Base-by-base conservation (phyloP, 1,140 invertebrate genomes). In the Zaprionus camerounensis region DNA sequence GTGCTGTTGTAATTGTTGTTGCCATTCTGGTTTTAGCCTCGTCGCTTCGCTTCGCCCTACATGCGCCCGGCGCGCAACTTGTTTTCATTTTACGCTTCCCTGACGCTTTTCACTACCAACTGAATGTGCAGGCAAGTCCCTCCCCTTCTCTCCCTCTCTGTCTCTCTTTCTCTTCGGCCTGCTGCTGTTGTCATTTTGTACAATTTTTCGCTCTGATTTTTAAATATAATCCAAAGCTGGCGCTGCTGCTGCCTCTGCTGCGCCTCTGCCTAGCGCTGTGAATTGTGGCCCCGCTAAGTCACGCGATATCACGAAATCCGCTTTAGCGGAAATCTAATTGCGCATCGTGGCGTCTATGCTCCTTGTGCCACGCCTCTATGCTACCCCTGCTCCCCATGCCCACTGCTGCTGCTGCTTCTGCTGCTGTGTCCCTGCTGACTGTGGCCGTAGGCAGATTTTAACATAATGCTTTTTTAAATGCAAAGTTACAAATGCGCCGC, bases 391-490 rank as follows among this genome's bases (percentile, higher is more conserved):
- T 36, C n/a, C 17, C n/a, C n/a, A 31, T 46, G 38, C n/a, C 13
- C 13, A 11, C 51, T 56, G 20, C n/a, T n/a, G n/a, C 34, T 2
- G 17, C 20, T 46, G 31, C 17, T 17, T 0, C 12, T 55, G 17
- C 22, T 38, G 36, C 59, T 62, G 51, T 31, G 41, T 36, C 44
- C 61, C 57, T 51, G 74, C 24, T 73, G 73, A 49, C 83, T 88
- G 71, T 85, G 81, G 77, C 85, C 86, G 72, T 85, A 85, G 85
- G 85, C 85, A 80, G 82, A 90, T 90, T 90, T 90, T 90, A 90
- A 85, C 85, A 90, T 90, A 90, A 90, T 90, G 85, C 86, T 81
- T 90, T 90, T 90, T 90, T 90, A 90, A 90, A 90, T 90, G 85
- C 85, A 90, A 90, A 90, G 85, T 91, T 90, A 90, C 85, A 90